These are phyloP conservation scores for Chrysemys picta DNA, from an alignment of 2,113 vertebrate species.

Conservation along the genomic window DNA sequence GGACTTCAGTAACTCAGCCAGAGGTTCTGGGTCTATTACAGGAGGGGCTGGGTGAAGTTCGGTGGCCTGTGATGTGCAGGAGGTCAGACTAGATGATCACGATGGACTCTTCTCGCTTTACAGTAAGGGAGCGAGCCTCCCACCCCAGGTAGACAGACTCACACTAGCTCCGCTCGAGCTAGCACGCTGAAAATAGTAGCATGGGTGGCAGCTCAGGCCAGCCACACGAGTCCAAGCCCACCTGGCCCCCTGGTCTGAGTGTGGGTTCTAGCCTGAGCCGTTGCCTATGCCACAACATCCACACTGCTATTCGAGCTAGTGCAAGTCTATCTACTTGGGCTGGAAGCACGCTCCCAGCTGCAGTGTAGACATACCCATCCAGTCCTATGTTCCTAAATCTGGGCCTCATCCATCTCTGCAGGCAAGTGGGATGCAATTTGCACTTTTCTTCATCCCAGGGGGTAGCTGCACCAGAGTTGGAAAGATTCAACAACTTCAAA, in stretches of 20 bases:
- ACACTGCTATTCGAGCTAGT: background rate
- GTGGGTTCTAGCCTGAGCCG: background rate
- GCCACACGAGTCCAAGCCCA: background rate
- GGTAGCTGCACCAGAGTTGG: background rate
- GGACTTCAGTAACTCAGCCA: background rate
- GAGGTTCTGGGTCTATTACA: background rate
- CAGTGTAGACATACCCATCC: background rate
- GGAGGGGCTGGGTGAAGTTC: background rate
- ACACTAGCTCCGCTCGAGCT: background rate
- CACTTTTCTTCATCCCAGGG: background rate
- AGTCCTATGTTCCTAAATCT: background rate
- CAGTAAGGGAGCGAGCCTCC: background rate
- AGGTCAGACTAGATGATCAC: background rate
- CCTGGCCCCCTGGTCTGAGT: background rate
- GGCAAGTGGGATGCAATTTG: background rate
- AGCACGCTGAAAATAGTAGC: background rate
- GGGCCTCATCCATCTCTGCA: background rate
- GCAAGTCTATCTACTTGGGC: background rate
- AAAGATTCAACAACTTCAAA: background rate
- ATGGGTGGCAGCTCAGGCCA: background rate
- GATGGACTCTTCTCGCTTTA: background rate
- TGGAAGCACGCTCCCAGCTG: background rate
- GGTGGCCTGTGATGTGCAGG: background rate
- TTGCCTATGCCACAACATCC: background rate
- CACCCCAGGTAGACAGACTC: background rate